Conservation (phyloP, 2,113 vertebrate genomes). For the Promerops cafer region DNA sequence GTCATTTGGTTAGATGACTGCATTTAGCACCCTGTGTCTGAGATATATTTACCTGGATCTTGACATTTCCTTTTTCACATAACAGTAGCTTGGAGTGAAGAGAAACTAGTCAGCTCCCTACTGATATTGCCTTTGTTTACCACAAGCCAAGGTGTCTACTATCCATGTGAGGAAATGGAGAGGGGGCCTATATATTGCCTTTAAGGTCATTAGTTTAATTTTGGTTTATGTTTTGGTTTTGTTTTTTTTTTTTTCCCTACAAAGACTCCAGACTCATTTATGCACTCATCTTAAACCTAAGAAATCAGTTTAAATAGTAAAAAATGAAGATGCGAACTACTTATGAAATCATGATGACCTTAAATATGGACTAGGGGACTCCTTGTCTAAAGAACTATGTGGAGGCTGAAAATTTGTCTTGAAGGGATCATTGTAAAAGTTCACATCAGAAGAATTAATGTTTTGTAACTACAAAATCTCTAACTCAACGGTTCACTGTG, state of each 20-base stretch:
- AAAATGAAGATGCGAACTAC: neutral
- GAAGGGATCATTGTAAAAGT: neutral
- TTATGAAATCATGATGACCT: neutral
- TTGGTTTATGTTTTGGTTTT: neutral
- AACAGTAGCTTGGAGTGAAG: neutral
- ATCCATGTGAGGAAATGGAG: neutral
- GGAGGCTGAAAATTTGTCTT: neutral
- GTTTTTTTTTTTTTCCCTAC: neutral
- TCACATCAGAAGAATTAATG: neutral
- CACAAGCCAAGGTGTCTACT: neutral
- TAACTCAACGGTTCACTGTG: neutral
- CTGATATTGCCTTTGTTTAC: neutral
- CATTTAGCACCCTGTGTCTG: neutral
- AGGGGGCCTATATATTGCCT: rapidly evolving
- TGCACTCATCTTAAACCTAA: neutral
- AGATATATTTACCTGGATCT: neutral
- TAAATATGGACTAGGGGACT: neutral
- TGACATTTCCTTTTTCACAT: neutral
- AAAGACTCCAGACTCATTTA: neutral
- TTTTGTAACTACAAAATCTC: neutral
- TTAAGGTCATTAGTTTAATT: neutral
- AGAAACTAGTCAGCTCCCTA: neutral
- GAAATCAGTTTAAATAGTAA: neutral
- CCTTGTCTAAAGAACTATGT: neutral
- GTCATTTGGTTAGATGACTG: neutral